Evolutionary conservation across 2,888 invertebrate species (phyloP), one percentile per base, ranked within the genome.

Genomic region (Orthosia cruda): DNA sequence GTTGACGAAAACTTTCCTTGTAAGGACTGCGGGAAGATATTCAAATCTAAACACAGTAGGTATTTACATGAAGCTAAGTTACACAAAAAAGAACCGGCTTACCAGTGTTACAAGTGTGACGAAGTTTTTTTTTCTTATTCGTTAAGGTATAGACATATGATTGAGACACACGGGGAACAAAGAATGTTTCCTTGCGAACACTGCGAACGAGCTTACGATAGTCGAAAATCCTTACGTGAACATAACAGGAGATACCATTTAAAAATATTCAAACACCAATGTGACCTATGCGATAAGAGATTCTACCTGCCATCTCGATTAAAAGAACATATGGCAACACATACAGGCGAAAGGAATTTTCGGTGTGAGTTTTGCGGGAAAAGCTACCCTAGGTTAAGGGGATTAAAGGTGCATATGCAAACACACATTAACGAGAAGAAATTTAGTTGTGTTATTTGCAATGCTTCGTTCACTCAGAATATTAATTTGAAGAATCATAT

Each of bases 401-500:
- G 94, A 0, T 68, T 96, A n/a, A 94, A 97, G 18, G 97, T 97
- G 0, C 97, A 97, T 85, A 95, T 97, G 89, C 95, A 97, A 50
- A 96, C 96, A 1, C 97, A 97, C 72, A 95, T 92, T 0, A 95
- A 94, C 0, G 97, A 97, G 72, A 95, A 97, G 71, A 97, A 97
- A n/a, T 97, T 94, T 77, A 93, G 95, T 2, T 97, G 97, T 80
- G 88, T 92, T 0, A 16, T 95, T 58, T 97, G 97, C 75, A 95
- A 92, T 18, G 95, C 97, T 0, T 94, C 97, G 0, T 97, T 97
- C 80, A 97, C 97, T 0, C 97, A 97, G 52, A 97, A 97, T 81
- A 94, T 97, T 11, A 97, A 97, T 83, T 90, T 97, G 77, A 97
- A 97, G 88, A 96, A 96, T 79, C 97, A 97, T 84, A 94, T 97